Evolutionary conservation across 1,140 invertebrate species (phyloP), one percentile per base, ranked within the genome.

Genomic region (Nylanderia fulva): DNA sequence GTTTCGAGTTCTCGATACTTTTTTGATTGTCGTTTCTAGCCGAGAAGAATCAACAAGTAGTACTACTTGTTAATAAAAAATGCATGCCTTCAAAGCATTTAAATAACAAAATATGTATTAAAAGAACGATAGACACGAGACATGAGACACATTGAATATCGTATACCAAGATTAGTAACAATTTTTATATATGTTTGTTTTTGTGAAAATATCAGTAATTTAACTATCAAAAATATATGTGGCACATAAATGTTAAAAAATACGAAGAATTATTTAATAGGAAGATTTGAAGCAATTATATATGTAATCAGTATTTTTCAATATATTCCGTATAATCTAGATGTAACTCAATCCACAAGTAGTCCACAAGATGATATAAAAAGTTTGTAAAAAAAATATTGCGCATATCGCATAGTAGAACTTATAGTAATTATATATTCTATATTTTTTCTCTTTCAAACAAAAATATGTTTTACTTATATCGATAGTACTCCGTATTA

Each of bases 131-230:
- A 21, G 1, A 52, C 15, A 33, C 6, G 29, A 21, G 9, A 2
- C 15, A 33, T 9, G 29, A 21, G 9, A 2, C 27, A 29, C 42
- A 24, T 42, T 79, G 5, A 64, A 33, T 13, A 21, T 64, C 21
- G 24, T 58, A 18, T 75, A 58, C 1, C 15, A 6, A 42, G 13
- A 42, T 18, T 42, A 76, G 2, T 39, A 77, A 63, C 13, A 6
- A 21, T 9, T 1, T 76, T 63, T 1, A 33, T 9, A 64, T 21
- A 61, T 21, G 54, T 39, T 29, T n/a, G 0, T 6, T 63, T 48
- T 77, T 48, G 18, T 33, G 9, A 64, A 4, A 66, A 52, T 52
- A 8, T 75, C 72, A 74, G 21, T 66, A 64, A 77, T 77, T 45
- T 76, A 76, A 60, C 8, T 60, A 7, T 64, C 6, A 7, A 42